A percentile compares a stretch with the other conserved stretches of the same genome.
Conservation (phyloP, 2,113 vertebrate species). For the Microtus pennsylvanicus region DNA sequence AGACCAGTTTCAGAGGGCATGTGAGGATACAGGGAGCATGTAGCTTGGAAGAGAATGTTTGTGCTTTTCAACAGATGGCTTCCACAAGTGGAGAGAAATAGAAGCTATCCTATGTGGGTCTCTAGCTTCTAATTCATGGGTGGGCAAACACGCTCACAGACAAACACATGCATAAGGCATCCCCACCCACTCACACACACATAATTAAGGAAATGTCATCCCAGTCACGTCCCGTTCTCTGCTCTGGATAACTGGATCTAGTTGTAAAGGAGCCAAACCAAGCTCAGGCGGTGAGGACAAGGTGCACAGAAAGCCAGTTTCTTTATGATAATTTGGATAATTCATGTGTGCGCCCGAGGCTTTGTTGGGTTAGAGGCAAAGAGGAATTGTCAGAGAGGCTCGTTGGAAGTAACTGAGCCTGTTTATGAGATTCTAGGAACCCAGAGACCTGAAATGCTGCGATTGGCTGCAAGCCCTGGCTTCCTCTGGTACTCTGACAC, state of each 20-base stretch:
- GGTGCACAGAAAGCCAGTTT: neutral
- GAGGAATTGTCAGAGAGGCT: neutral
- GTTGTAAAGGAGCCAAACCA: neutral
- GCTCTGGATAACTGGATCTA: neutral
- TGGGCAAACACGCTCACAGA: neutral
- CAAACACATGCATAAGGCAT: neutral
- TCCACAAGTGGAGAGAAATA: neutral
- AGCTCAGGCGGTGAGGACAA: neutral
- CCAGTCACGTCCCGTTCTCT: neutral
- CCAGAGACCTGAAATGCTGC: neutral
- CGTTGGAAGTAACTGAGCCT: neutral
- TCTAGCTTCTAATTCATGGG: neutral
- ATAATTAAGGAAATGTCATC: neutral
- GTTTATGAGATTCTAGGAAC: constrained; percentile 34
- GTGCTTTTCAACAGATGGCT: neutral
- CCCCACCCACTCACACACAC: no score
- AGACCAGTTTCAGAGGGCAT: neutral
- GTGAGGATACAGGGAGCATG: neutral
- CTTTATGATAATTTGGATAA: constrained; percentile 16
- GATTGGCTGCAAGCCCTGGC: neutral
- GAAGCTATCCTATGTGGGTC: neutral
- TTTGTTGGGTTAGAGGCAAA: neutral
- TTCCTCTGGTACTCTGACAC: neutral
- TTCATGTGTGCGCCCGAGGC: neutral
- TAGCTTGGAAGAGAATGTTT: neutral